Evolutionary conservation across 2,113 vertebrate genomes (phyloP).

Genomic region (Neodon shergylaensis): DNA sequence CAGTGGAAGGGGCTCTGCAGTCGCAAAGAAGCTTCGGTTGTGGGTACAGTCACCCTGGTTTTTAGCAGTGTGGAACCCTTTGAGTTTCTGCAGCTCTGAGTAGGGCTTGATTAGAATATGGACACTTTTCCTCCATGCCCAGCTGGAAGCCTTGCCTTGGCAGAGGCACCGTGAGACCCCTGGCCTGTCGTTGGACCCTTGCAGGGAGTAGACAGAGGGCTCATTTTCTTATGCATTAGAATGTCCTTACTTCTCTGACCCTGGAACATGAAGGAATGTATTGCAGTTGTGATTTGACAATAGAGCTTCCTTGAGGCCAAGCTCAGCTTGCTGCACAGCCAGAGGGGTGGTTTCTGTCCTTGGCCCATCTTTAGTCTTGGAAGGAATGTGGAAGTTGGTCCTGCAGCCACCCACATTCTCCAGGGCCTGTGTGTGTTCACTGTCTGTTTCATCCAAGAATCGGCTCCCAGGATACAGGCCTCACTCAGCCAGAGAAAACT

Average conservation of each 20-base stretch:
- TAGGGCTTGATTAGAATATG: background rate
- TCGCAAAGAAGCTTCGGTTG: background rate
- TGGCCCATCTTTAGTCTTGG: slow-evolving; percentile 82
- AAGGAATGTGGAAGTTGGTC: slow-evolving; percentile 83
- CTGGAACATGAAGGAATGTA: slow-evolving; percentile 77
- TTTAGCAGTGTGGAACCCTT: background rate
- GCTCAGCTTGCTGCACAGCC: slow-evolving; percentile 80
- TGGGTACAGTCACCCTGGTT: background rate
- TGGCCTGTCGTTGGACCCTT: background rate
- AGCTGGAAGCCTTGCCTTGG: background rate
- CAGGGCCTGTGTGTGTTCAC: slow-evolving; percentile 74
- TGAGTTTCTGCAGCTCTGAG: background rate
- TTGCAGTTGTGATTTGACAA: slow-evolving; percentile 66
- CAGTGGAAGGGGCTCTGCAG: background rate
- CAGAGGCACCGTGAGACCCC: background rate
- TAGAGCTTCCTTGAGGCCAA: slow-evolving; percentile 81
- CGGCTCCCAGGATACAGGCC: background rate
- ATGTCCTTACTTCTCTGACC: slow-evolving; percentile 64
- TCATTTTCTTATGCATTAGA: slow-evolving; percentile 58
- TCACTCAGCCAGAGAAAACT: slow-evolving; percentile 1
- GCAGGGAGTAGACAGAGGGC: background rate
- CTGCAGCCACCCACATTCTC: slow-evolving; percentile 85
- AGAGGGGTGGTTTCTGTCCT: slow-evolving; percentile 79
- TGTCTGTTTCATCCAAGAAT: slow-evolving; percentile 68
- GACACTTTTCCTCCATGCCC: background rate